phyloP scores from a whole-genome alignment of 2,113 vertebrate genomes.

The Proteles cristata region DNA sequence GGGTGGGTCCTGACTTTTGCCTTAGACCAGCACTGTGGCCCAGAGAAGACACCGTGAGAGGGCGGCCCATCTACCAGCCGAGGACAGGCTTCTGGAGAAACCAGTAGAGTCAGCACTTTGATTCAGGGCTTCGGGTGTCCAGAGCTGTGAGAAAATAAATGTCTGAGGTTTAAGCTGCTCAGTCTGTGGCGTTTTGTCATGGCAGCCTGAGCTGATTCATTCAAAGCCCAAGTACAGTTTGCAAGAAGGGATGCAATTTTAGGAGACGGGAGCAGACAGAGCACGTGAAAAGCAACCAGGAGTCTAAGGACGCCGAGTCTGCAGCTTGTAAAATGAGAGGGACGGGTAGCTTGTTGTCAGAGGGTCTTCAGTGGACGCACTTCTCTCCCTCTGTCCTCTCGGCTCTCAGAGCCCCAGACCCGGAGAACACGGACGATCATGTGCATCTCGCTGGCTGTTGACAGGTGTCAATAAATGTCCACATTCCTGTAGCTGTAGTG shows the following conservation, averaged over 20 bases:
- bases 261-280: not conserved
- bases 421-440: no score
- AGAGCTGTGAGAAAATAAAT: not conserved
- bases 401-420: not conserved
- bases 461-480: not conserved
- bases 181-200: not conserved
- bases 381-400: not conserved
- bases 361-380: fast-evolving
- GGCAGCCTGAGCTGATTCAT: not conserved
- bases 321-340: fast-evolving
- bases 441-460: no score
- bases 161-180: not conserved
- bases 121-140: not conserved
- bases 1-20: fast-evolving
- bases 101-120: not conserved
- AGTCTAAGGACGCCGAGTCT: not conserved
- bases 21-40: not conserved
- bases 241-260: not conserved
- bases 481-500: not conserved
- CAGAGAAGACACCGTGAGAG: no score
- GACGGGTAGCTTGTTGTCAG: no score
- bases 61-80: not conserved
- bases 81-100: no score
- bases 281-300: not conserved
- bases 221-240: not conserved